phyloP scores from a whole-genome alignment of 2,888 invertebrate species.

The Lithophane leautieri region DNA sequence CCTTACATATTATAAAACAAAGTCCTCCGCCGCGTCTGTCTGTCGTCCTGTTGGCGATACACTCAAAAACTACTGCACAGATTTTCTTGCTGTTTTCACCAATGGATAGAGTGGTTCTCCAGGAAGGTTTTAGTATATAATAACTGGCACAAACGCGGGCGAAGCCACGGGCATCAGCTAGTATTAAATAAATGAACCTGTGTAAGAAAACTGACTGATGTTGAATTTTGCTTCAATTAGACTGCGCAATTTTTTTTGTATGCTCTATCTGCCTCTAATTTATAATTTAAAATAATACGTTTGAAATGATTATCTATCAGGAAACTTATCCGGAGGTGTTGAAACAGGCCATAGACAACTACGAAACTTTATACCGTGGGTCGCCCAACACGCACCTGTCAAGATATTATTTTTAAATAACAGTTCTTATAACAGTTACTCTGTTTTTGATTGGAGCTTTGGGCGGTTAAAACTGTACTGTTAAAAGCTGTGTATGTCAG shows the following conservation, averaged over 20 bases:
- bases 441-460: constrained; percentile 16
- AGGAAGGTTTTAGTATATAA: too few relatives aligned
- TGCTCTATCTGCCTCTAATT: background rate
- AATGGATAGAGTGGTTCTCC: too few relatives aligned
- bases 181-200: too few relatives aligned
- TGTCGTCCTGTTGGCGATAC: too few relatives aligned
- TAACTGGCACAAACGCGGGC: too few relatives aligned
- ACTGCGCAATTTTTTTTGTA: too few relatives aligned
- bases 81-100: too few relatives aligned
- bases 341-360: background rate
- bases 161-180: too few relatives aligned
- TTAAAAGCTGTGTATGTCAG: constrained; percentile 4
- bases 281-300: background rate
- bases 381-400: constrained; percentile 31
- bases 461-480: constrained; percentile 19
- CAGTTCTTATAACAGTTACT: constrained; percentile 51
- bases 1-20: too few relatives aligned
- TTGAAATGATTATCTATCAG: background rate
- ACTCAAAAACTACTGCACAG: too few relatives aligned
- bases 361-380: background rate
- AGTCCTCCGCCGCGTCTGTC: too few relatives aligned
- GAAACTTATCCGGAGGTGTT: background rate
- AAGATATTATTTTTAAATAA: constrained; percentile 38
- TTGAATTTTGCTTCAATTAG: too few relatives aligned
- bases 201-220: background rate